These are phyloP conservation scores for Neosilurus mollespiculum DNA, from an alignment of 2,797 vertebrate species.

Conservation along the genomic window DNA sequence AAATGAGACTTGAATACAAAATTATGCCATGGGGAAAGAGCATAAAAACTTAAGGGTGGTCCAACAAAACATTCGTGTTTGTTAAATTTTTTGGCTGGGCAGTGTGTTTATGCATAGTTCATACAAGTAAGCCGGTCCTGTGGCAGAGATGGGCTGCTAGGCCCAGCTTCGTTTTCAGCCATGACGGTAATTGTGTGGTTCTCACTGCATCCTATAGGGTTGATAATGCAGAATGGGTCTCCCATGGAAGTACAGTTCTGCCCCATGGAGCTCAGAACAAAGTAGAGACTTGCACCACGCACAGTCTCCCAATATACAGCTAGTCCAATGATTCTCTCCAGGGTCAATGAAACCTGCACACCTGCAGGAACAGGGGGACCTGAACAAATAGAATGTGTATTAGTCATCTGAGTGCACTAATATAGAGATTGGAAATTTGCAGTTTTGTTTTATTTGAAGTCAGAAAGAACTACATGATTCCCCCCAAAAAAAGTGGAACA, in stretches of 20 bases:
- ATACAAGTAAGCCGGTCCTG: conserved; percentile 79
- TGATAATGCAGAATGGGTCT: conserved; percentile 71
- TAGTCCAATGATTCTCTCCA: conserved; percentile 68
- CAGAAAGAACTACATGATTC: background rate
- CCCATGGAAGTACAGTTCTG: conserved; percentile 71
- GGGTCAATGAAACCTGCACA: conserved; percentile 65
- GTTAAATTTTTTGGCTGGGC: too few relatives aligned
- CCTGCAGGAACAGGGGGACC: conserved; percentile 77
- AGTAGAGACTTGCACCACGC: conserved; percentile 77
- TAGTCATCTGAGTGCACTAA: background rate
- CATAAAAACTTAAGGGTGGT: too few relatives aligned
- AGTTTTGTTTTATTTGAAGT: background rate
- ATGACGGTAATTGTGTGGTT: conserved; percentile 74
- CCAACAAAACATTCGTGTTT: too few relatives aligned
- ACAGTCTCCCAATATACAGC: conserved; percentile 72
- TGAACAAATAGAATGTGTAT: conserved; percentile 52
- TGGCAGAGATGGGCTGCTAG: conserved; percentile 75
- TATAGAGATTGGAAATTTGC: background rate
- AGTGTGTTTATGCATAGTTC: conserved; percentile 51
- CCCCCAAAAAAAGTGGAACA: background rate
- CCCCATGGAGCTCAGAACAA: conserved; percentile 63
- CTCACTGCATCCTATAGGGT: conserved; percentile 77
- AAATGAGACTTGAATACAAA: too few relatives aligned
- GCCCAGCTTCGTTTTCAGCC: conserved; percentile 82
- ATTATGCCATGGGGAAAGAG: too few relatives aligned